Percentiles rank a stretch among this genome's conserved stretches.
Conservation (phyloP, 2,888 invertebrate genomes). For the Cataglyphis altisquamis region DNA sequence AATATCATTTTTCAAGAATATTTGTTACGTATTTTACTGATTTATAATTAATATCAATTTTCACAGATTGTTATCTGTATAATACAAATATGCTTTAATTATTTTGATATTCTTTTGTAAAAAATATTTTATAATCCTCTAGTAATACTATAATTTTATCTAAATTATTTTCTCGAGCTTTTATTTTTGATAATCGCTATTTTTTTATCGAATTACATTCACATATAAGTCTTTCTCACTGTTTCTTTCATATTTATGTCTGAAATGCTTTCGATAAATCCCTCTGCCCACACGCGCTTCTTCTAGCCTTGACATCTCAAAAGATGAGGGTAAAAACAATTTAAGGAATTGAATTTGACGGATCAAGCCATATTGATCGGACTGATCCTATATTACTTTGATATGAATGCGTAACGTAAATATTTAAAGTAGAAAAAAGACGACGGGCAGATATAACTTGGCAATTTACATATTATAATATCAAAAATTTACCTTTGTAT, state of each 20-base stretch:
- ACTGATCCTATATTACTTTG: background rate
- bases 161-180: background rate
- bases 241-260: constrained; percentile 30
- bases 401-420: background rate
- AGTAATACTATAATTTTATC: background rate
- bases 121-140: background rate
- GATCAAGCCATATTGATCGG: constrained; percentile 8
- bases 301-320: background rate
- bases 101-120: background rate
- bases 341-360: constrained; percentile 14
- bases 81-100: background rate
- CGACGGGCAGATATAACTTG: background rate
- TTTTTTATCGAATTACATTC: constrained; percentile 13
- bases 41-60: constrained; percentile 11
- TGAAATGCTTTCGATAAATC: constrained; percentile 5
- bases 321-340: constrained; percentile 18
- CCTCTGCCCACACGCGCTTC: background rate
- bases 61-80: background rate
- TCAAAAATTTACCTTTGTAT: background rate
- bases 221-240: background rate
- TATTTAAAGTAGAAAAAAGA: background rate
- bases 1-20: background rate
- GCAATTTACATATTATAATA: background rate
- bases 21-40: background rate
- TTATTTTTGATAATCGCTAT: background rate